Percentiles rank a stretch among this genome's conserved stretches.
Evolutionary conservation across 1,140 invertebrate genomes (phyloP).

Genomic region (Bathynomus jamesi): DNA sequence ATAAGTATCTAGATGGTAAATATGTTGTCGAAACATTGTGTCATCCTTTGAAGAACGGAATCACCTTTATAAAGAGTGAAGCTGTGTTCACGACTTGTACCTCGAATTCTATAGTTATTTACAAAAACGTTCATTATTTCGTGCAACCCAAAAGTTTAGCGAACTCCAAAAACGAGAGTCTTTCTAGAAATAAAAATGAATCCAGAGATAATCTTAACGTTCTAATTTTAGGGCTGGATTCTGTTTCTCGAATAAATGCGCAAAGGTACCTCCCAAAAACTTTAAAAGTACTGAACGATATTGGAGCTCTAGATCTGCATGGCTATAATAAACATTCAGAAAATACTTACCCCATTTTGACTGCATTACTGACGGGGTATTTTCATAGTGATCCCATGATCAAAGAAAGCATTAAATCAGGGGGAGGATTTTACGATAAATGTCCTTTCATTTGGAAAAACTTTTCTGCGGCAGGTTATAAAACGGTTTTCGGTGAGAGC

Average conservation of each 20-base stretch:
- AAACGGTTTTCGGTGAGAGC: conserved; percentile 49
- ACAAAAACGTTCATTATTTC: conserved; percentile 8
- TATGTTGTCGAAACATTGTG: neutral
- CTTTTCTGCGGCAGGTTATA: conserved; percentile 44
- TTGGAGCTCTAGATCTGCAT: conserved; percentile 42
- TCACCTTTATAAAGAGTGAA: neutral
- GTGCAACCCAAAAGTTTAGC: neutral
- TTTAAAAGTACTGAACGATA: conserved; percentile 43
- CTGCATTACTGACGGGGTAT: conserved; percentile 43
- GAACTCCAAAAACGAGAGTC: no score
- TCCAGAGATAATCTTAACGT: conserved; percentile 36
- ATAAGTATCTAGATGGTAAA: neutral
- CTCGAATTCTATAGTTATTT: neutral
- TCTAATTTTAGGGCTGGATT: conserved; percentile 51
- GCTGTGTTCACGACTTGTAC: neutral
- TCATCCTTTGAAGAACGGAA: neutral
- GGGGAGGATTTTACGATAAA: conserved; percentile 42
- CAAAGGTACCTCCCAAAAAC: conserved; percentile 51
- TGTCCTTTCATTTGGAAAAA: conserved; percentile 49
- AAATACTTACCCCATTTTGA: conserved; percentile 47
- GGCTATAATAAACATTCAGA: conserved; percentile 46
- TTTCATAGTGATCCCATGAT: neutral
- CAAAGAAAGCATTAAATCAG: neutral
- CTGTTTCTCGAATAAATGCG: conserved; percentile 53
- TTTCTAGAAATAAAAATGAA: neutral